A percentile compares a stretch with the other conserved stretches of the same genome.
These are phyloP conservation scores for Geophilus truncorum DNA, from an alignment of 2,888 invertebrate species.

Conservation along the genomic window DNA sequence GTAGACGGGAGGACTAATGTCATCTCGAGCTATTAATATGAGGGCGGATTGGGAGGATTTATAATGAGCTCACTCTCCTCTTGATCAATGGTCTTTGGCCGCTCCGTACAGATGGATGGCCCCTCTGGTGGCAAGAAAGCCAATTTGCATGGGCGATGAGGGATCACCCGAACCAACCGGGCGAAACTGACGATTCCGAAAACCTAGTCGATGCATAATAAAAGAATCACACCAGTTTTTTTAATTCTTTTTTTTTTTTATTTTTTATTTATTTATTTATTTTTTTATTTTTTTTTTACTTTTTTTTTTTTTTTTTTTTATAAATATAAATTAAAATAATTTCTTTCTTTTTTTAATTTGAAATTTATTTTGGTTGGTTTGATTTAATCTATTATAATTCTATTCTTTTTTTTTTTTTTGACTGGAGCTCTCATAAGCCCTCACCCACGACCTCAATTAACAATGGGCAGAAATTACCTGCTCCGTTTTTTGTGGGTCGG, in stretches of 20 bases:
- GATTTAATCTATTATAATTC: too few relatives aligned
- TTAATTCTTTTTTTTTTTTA: neutral
- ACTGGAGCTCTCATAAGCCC: neutral
- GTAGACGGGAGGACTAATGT: neutral
- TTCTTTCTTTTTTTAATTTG: too few relatives aligned
- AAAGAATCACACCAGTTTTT: neutral
- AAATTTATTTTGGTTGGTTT: too few relatives aligned
- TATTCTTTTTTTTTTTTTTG: neutral
- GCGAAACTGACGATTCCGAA: neutral
- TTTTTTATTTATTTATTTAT: too few relatives aligned
- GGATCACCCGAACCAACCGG: neutral
- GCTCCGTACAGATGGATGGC: neutral
- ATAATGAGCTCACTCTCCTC: neutral
- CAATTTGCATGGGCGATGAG: slow-evolving; percentile 15
- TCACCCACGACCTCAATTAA: neutral
- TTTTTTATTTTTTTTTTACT: too few relatives aligned
- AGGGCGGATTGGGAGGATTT: slow-evolving; percentile 5
- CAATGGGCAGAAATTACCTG: neutral
- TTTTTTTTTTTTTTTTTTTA: too few relatives aligned
- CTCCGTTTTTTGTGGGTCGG: too few relatives aligned
- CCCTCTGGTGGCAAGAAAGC: neutral
- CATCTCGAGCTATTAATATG: neutral
- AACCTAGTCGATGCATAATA: neutral
- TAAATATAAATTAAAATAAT: too few relatives aligned
- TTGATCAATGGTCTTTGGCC: slow-evolving; percentile 11